A percentile compares a stretch with the other conserved stretches of the same genome.
Conservation (phyloP, 2,888 invertebrate species). For the Apamea epomidion region DNA sequence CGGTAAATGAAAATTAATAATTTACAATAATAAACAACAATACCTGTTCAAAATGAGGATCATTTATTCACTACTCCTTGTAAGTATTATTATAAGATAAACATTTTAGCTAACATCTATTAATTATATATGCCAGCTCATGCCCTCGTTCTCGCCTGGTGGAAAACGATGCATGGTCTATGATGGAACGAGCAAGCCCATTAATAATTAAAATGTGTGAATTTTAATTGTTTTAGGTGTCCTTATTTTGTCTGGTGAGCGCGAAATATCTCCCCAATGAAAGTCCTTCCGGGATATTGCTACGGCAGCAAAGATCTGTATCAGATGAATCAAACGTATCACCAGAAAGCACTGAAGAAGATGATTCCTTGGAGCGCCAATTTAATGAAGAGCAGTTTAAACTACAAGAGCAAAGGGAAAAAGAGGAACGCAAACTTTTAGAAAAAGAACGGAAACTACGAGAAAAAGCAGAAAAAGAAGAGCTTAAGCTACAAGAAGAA, state of each 20-base stretch:
- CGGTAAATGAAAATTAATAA: constrained; percentile 72
- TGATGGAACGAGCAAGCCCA: background rate
- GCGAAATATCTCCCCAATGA: constrained; percentile 87
- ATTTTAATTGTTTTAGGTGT: constrained; percentile 77
- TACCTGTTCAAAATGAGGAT: constrained; percentile 81
- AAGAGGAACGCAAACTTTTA: constrained; percentile 68
- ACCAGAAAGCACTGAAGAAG: constrained; percentile 72
- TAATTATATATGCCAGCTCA: background rate
- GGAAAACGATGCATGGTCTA: background rate
- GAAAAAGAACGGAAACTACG: constrained; percentile 68
- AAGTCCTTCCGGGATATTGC: constrained; percentile 71
- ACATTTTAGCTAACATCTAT: background rate
- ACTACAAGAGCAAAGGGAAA: constrained; percentile 68
- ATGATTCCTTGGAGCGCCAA: constrained; percentile 60
- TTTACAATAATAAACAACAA: constrained; percentile 60
- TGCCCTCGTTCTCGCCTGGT: background rate
- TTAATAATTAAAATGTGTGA: background rate
- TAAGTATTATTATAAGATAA: constrained; percentile 74
- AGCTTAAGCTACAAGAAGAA: constrained; percentile 73
- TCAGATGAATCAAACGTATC: constrained; percentile 76
- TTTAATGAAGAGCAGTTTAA: constrained; percentile 71
- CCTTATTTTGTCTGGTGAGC: constrained; percentile 81
- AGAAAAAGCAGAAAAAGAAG: constrained; percentile 68
- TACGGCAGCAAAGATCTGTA: constrained; percentile 73
- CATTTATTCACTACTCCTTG: constrained; percentile 81